A percentile compares a stretch with the other conserved stretches of the same genome.
These are phyloP conservation scores for Apodemia mormo DNA, from an alignment of 2,888 invertebrate genomes.

Conservation along the genomic window DNA sequence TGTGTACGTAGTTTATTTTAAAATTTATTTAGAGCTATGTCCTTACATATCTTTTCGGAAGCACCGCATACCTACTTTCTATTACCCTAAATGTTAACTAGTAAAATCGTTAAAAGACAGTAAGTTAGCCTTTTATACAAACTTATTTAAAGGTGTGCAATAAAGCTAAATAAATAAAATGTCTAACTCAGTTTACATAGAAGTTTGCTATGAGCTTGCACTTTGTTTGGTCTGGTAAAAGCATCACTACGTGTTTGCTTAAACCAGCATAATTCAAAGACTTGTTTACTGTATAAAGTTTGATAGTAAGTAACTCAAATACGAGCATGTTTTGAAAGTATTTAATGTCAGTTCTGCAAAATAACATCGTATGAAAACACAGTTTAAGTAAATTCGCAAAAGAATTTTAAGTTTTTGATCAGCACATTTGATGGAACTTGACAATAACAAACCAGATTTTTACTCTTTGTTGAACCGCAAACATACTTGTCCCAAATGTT, in stretches of 20 bases:
- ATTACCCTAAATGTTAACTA: no score
- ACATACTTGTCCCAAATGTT: no score
- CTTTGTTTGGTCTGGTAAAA: conserved; percentile 32
- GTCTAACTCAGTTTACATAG: conserved; percentile 11
- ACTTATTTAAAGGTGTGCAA: no score
- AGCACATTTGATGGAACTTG: neutral
- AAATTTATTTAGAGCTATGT: no score
- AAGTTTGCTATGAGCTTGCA: conserved; percentile 20
- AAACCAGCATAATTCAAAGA: conserved; percentile 18
- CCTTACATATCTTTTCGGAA: no score
- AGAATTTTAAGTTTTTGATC: conserved; percentile 3
- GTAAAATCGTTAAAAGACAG: no score
- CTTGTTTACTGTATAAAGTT: conserved; percentile 15
- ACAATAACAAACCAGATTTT: neutral
- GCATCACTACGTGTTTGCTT: conserved; percentile 27
- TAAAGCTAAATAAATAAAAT: neutral
- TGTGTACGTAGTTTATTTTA: no score
- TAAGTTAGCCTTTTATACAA: no score
- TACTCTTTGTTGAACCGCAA: no score
- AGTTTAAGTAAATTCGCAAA: neutral
- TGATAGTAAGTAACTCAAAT: conserved; percentile 12
- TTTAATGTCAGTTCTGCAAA: conserved; percentile 8
- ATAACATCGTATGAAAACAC: neutral
- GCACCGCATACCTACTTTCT: no score
- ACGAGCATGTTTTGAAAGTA: conserved; percentile 16